Percentiles rank a stretch among this genome's conserved stretches.
Conservation (phyloP, 2,797 vertebrate genomes). For the Rachycentron canadum region DNA sequence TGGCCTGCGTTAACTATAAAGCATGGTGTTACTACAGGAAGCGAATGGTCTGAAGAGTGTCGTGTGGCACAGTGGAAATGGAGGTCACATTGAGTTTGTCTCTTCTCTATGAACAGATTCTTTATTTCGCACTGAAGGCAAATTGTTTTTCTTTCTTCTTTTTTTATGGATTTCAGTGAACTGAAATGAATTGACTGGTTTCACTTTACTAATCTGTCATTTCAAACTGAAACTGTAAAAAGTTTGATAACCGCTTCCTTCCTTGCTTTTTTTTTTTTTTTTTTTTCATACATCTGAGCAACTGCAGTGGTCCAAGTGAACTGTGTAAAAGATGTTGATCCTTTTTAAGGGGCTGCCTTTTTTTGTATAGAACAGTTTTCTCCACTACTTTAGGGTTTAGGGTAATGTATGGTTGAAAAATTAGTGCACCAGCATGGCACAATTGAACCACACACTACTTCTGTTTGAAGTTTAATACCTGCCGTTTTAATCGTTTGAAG, state of each 20-base stretch:
- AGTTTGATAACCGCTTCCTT: constrained; percentile 82
- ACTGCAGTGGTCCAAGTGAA: constrained; percentile 50
- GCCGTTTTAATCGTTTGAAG: constrained; percentile 23
- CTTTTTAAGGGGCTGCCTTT: constrained; percentile 40
- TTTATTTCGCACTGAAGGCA: constrained; percentile 6
- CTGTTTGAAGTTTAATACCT: constrained; percentile 53
- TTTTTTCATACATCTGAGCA: constrained; percentile 22
- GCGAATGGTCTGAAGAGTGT: constrained; percentile 17
- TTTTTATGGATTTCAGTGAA: constrained; percentile 28
- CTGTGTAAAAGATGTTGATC: constrained; percentile 26
- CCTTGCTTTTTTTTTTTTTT: constrained; percentile 52
- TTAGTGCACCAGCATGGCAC: constrained; percentile 29
- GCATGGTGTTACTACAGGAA: constrained; percentile 50
- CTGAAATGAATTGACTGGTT: neutral
- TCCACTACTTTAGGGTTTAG: constrained; percentile 48
- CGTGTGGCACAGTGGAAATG: constrained; percentile 1
- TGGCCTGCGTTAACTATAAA: constrained; percentile 37
- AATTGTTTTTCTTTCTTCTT: neutral
- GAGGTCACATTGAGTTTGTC: neutral
- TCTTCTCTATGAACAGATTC: neutral
- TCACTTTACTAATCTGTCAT: constrained; percentile 10
- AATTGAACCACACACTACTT: constrained; percentile 75
- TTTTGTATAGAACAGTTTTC: constrained; percentile 13
- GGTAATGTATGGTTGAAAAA: constrained; percentile 10
- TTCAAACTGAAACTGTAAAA: constrained; percentile 42